phyloP scores from a whole-genome alignment of 2,113 vertebrate species.

The Rhinogobius similis region DNA sequence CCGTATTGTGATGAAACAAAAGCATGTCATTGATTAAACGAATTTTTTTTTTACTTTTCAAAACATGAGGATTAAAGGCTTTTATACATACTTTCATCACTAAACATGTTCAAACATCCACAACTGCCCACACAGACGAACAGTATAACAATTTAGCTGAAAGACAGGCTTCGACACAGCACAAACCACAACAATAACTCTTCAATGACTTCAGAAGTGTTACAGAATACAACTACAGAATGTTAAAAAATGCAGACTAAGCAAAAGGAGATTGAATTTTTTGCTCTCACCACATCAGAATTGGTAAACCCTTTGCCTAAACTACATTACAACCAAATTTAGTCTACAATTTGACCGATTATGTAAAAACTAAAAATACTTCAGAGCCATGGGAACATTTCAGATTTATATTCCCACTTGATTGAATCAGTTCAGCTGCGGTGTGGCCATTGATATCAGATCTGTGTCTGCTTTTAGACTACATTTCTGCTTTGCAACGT shows the following conservation, averaged over 20 bases:
- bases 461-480: slow-evolving; percentile 39
- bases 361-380: slow-evolving; percentile 3
- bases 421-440: slow-evolving; percentile 26
- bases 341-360: background rate
- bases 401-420: slow-evolving; percentile 3
- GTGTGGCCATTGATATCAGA: slow-evolving; percentile 59
- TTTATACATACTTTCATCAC: slow-evolving; percentile 60
- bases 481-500: slow-evolving; percentile 56
- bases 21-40: slow-evolving; percentile 11
- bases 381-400: background rate
- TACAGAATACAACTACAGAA: background rate
- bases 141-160: slow-evolving; percentile 30
- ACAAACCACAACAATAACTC: slow-evolving; percentile 53
- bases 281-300: slow-evolving; percentile 30
- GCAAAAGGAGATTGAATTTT: slow-evolving; percentile 36
- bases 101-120: slow-evolving; percentile 66
- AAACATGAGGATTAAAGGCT: slow-evolving; percentile 72
- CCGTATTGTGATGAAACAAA: slow-evolving; percentile 29
- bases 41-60: slow-evolving; percentile 65
- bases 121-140: slow-evolving; percentile 65
- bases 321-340: slow-evolving; percentile 26
- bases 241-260: slow-evolving; percentile 41
- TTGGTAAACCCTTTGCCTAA: slow-evolving; percentile 14
- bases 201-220: background rate
- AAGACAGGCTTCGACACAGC: slow-evolving; percentile 43